Percentiles rank a stretch among this genome's conserved stretches.
These are phyloP conservation scores for Potamarius usumacintae DNA, from an alignment of 2,113 vertebrate genomes.

Conservation along the genomic window DNA sequence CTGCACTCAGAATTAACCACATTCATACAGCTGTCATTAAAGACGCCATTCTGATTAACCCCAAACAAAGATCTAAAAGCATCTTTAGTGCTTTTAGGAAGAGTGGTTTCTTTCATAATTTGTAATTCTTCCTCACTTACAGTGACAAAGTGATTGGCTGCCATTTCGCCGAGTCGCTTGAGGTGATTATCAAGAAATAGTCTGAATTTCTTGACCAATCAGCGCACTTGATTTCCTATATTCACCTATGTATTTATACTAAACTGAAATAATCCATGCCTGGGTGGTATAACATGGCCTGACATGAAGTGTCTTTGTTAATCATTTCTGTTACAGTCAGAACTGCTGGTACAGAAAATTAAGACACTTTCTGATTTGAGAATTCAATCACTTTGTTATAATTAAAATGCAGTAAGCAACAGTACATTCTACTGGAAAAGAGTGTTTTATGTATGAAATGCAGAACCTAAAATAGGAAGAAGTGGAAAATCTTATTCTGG, in stretches of 20 bases:
- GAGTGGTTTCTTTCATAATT: no score
- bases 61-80: neutral
- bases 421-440: neutral
- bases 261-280: neutral
- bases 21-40: neutral
- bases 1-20: neutral
- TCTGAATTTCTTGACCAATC: no score
- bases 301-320: neutral
- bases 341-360: neutral
- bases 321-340: neutral
- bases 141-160: no score
- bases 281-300: neutral
- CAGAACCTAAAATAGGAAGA: neutral
- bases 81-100: no score
- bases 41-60: neutral
- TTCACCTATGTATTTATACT: neutral
- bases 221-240: no score
- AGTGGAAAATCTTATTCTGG: neutral
- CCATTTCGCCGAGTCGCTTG: no score
- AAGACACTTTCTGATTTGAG: neutral
- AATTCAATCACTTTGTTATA: neutral
- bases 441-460: neutral
- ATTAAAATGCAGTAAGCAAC: neutral
- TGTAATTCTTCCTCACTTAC: no score
- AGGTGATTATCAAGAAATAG: no score